These are phyloP conservation scores for Phlogophora meticulosa DNA, from an alignment of 2,888 invertebrate genomes.

Conservation along the genomic window DNA sequence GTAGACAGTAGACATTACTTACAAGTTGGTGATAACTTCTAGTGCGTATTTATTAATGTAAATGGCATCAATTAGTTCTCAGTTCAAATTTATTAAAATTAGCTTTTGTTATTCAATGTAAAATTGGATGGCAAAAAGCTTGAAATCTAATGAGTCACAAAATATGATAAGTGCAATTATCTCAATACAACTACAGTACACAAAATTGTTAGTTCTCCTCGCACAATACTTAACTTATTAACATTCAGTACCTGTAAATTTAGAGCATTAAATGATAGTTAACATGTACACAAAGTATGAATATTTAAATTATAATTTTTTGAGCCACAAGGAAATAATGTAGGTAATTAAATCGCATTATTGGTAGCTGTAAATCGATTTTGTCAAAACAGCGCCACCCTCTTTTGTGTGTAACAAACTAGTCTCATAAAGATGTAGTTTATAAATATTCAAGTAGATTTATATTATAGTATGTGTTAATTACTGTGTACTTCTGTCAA, in stretches of 20 bases:
- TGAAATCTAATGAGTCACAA: neutral
- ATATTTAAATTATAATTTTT: constrained; percentile 1
- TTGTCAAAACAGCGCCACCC: neutral
- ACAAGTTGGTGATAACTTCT: neutral
- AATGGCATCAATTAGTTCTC: neutral
- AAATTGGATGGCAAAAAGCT: neutral
- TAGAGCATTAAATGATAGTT: no score
- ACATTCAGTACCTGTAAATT: no score
- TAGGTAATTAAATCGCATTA: constrained; percentile 3
- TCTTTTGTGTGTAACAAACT: constrained; percentile 17
- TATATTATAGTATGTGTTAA: constrained; percentile 23
- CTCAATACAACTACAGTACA: neutral
- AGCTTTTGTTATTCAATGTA: constrained; percentile 10
- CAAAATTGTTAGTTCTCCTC: constrained; percentile 8
- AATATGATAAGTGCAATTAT: neutral
- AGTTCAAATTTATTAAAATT: neutral
- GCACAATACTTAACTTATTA: constrained; percentile 12
- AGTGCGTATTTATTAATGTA: neutral
- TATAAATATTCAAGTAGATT: constrained; percentile 46
- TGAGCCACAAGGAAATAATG: neutral
- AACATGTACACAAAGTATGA: neutral
- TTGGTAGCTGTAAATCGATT: constrained; percentile 6
- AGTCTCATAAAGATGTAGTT: constrained; percentile 23
- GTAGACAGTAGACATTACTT: no score
- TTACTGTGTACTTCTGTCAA: neutral